Conservation (phyloP, 2,797 vertebrate species). For the Xenentodon cancila region DNA sequence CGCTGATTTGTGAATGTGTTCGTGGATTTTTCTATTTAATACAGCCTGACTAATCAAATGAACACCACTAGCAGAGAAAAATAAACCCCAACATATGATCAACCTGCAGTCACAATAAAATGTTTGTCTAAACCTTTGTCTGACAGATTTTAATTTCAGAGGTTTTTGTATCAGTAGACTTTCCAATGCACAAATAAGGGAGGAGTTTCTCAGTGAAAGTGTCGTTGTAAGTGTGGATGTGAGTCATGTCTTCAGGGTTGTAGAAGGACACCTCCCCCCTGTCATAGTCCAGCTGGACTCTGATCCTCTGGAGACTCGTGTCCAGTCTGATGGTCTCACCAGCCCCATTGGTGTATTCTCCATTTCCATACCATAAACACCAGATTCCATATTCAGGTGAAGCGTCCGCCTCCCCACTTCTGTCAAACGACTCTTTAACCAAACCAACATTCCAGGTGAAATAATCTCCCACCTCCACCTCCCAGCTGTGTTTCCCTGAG, state of each 20-base stretch:
- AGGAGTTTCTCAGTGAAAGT: too few relatives aligned
- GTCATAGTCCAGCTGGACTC: conserved; percentile 29
- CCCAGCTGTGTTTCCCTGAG: conserved; percentile 35
- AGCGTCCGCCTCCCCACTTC: not conserved
- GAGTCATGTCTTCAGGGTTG: too few relatives aligned
- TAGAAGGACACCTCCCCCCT: conserved; percentile 22
- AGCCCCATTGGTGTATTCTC: not conserved
- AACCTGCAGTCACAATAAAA: too few relatives aligned
- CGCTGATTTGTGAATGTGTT: too few relatives aligned
- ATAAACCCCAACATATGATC: too few relatives aligned
- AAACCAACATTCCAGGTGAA: conserved; percentile 10
- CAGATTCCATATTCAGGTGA: conserved; percentile 7
- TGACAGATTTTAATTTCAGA: too few relatives aligned
- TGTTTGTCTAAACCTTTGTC: too few relatives aligned
- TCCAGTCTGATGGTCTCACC: not conserved
- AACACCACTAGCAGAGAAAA: too few relatives aligned
- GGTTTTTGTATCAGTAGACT: too few relatives aligned
- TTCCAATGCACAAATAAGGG: too few relatives aligned
- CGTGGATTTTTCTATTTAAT: too few relatives aligned
- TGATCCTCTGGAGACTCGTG: conserved; percentile 20
- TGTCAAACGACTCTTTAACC: conserved; percentile 20
- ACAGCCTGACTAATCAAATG: too few relatives aligned
- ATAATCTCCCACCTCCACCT: conserved; percentile 37
- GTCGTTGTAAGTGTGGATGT: conserved; percentile 4
- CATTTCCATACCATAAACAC: rapidly evolving